Evolutionary conservation across 2,888 invertebrate species (phyloP), one percentile per base, ranked within the genome.

Genomic region (Girardia tigrina): DNA sequence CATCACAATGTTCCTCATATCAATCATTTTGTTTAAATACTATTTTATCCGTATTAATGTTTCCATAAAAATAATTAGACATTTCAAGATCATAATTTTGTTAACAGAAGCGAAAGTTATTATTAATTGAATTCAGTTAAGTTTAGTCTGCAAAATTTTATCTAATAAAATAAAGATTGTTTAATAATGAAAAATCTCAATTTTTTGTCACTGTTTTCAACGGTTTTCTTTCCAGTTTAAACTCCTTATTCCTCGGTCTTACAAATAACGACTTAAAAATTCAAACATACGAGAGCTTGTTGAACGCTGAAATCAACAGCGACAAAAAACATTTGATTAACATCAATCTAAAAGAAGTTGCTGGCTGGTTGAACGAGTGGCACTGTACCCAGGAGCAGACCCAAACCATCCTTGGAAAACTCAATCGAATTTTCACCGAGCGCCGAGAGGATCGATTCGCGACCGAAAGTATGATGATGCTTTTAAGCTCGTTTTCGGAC

Each of bases 381-480:
- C 56, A 56, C n/a, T 56, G 56, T 56, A 56, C n/a, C 23, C 56
- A 56, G 23, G 56, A 56, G 23, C 56, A 56, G 23, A 56, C n/a
- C 23, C 56, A 56, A 56, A 56, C 4, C n/a, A 56, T 56, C 23
- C 23, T 56, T 20, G 23, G 56, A 6, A 56, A 56, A 56, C n/a
- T 56, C 4, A 56, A 56, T 16, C 4, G 56, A 56, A 56, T 56
- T 56, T 56, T 56, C 23, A 56, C 23, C 23, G 56, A 56, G n/a
- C 56, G 56, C 4, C 56, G 23, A n/a, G 56, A 56, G 23, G 56
- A 56, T 20, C n/a, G 56, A 56, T 56, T 20, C n/a, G 73, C 73
- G 8, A 72, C 29, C 8, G 73, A 36, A 12, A 36, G 29, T 29
- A 72, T 72, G 73, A 72, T 72, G 26, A 72, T 29, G 36, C 23